These are phyloP conservation scores for Cynopterus brachyotis DNA, from an alignment of 2,113 vertebrate species.

Conservation along the genomic window DNA sequence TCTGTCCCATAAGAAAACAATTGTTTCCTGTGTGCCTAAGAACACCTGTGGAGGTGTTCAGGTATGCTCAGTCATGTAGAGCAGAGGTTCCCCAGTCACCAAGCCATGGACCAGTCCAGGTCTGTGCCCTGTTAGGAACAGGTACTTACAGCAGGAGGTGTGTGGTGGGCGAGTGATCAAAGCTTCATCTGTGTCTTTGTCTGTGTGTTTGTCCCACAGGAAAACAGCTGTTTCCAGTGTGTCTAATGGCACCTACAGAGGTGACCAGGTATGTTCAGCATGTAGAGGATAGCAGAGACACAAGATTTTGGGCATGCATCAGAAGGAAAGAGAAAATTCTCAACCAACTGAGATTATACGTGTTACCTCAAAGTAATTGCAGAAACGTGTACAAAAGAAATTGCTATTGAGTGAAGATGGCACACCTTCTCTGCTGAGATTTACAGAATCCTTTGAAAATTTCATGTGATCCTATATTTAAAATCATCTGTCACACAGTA, in stretches of 20 bases:
- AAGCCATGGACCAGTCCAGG: too few relatives aligned
- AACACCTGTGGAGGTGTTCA: neutral
- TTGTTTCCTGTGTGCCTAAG: neutral
- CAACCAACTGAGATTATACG: neutral
- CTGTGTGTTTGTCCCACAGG: too few relatives aligned
- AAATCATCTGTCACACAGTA: neutral
- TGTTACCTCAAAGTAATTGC: neutral
- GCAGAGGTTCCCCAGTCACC: too few relatives aligned
- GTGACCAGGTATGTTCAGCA: too few relatives aligned
- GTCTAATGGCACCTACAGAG: too few relatives aligned
- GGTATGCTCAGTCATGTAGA: neutral
- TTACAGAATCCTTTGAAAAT: neutral
- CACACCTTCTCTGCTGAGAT: neutral
- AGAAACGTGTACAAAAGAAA: neutral
- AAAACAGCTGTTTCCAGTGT: too few relatives aligned
- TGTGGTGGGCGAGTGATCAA: too few relatives aligned
- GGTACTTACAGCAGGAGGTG: too few relatives aligned
- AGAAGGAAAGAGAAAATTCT: neutral
- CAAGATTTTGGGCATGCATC: neutral
- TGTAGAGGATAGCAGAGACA: neutral
- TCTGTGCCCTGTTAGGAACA: too few relatives aligned
- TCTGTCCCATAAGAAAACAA: neutral
- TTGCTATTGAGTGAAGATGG: neutral
- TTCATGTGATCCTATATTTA: neutral
- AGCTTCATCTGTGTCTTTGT: too few relatives aligned